These are phyloP conservation scores for Rutilus rutilus DNA, from an alignment of 2,113 vertebrate genomes.

Conservation along the genomic window DNA sequence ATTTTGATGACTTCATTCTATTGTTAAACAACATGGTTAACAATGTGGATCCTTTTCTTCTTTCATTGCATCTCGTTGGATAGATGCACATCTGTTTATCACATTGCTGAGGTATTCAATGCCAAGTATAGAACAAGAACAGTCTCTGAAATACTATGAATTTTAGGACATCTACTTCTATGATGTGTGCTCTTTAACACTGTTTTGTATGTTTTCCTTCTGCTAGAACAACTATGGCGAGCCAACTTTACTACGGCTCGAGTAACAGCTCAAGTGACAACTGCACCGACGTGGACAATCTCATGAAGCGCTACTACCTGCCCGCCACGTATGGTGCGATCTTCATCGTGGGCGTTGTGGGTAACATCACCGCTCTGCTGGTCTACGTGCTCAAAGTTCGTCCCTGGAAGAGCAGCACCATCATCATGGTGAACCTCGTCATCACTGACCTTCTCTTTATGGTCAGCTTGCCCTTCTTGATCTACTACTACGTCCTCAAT, in stretches of 20 bases:
- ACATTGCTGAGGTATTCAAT: too few species aligned
- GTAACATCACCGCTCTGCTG: conserved; percentile 63
- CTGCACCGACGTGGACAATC: conserved; percentile 54
- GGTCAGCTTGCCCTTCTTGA: conserved; percentile 74
- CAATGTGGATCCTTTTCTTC: too few species aligned
- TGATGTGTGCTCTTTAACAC: neutral
- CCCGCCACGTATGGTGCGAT: conserved; percentile 62
- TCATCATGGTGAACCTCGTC: conserved; percentile 78
- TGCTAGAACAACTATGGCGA: neutral
- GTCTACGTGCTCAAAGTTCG: conserved; percentile 66
- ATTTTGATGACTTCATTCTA: too few species aligned
- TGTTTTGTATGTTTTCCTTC: neutral
- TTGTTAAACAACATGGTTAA: too few species aligned
- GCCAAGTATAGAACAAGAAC: too few species aligned
- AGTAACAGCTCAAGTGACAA: neutral
- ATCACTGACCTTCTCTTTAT: conserved; percentile 76
- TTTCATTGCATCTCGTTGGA: too few species aligned
- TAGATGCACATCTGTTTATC: too few species aligned
- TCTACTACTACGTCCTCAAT: conserved; percentile 67
- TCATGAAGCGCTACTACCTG: conserved; percentile 64
- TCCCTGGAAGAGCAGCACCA: conserved; percentile 73
- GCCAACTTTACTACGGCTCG: neutral
- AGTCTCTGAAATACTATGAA: too few species aligned
- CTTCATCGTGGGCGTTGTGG: conserved; percentile 65
- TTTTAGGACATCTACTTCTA: too few species aligned